These are phyloP conservation scores for Leptogaster cylindrica DNA, from an alignment of 2,888 invertebrate genomes.

Conservation along the genomic window DNA sequence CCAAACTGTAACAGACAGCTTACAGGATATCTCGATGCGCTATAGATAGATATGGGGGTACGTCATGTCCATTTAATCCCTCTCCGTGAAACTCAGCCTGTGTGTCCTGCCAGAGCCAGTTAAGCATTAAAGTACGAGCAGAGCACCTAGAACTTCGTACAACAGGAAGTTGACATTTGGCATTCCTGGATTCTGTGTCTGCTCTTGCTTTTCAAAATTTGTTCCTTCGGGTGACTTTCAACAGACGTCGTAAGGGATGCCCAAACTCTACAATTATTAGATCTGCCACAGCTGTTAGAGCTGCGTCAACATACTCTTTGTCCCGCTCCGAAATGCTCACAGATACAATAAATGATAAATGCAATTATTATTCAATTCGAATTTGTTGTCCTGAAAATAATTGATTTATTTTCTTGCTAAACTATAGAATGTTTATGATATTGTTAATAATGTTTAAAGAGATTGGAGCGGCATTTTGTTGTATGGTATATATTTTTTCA, in stretches of 20 bases:
- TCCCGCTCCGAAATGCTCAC: no score
- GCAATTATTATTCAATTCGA: no score
- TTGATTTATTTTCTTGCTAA: no score
- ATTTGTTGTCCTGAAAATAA: no score
- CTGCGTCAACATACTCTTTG: no score
- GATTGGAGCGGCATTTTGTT: no score
- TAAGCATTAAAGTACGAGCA: slow-evolving; percentile 40
- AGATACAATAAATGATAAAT: no score
- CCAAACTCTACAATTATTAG: slow-evolving; percentile 10
- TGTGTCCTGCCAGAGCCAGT: slow-evolving; percentile 41
- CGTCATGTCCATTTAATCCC: slow-evolving; percentile 41
- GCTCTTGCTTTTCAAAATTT: slow-evolving; percentile 24
- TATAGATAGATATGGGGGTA: slow-evolving; percentile 37
- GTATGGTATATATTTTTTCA: no score
- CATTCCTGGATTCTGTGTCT: slow-evolving; percentile 41
- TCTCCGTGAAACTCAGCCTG: slow-evolving; percentile 20
- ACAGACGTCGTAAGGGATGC: slow-evolving; percentile 28
- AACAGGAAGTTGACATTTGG: slow-evolving; percentile 45
- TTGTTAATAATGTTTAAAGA: no score
- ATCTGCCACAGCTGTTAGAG: slow-evolving; percentile 11
- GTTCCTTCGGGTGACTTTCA: slow-evolving; percentile 37
- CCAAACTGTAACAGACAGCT: slow-evolving; percentile 47
- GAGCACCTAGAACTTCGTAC: slow-evolving; percentile 43
- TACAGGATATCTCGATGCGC: slow-evolving; percentile 46
- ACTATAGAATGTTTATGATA: no score